phyloP scores from a whole-genome alignment of 2,888 invertebrate species.

The Drymonia ruficornis region DNA sequence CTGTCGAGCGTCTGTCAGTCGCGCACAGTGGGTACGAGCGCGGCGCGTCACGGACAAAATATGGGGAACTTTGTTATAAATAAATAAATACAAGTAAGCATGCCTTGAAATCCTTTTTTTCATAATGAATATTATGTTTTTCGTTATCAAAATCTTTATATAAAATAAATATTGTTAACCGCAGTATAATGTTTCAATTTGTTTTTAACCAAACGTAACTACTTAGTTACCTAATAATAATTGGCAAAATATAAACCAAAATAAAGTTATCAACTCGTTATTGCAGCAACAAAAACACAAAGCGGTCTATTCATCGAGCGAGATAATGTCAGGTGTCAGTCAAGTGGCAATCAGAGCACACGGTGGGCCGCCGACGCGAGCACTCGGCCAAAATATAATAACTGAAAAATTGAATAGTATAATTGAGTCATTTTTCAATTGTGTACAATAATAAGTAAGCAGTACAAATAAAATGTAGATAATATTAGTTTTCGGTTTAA shows the following conservation, averaged over 20 bases:
- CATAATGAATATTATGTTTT: no score
- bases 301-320: constrained; percentile 1
- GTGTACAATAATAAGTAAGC: no score
- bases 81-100: no score
- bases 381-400: constrained; percentile 32
- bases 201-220: no score
- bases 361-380: constrained; percentile 29
- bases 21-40: background rate
- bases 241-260: background rate
- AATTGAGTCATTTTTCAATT: constrained; percentile 5
- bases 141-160: no score
- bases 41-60: background rate
- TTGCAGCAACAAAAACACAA: constrained; percentile 16
- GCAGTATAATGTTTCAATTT: no score
- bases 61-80: background rate
- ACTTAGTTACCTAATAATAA: no score
- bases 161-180: no score
- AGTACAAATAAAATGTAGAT: no score
- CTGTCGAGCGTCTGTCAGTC: constrained; percentile 41
- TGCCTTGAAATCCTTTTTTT: no score
- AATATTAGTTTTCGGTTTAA: no score
- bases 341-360: constrained; percentile 19
- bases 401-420: constrained; percentile 30
- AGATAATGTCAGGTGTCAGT: constrained; percentile 29
- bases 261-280: constrained; percentile 3